These are phyloP conservation scores for Pelmatolapia mariae DNA, from an alignment of 2,113 vertebrate genomes.

Conservation along the genomic window DNA sequence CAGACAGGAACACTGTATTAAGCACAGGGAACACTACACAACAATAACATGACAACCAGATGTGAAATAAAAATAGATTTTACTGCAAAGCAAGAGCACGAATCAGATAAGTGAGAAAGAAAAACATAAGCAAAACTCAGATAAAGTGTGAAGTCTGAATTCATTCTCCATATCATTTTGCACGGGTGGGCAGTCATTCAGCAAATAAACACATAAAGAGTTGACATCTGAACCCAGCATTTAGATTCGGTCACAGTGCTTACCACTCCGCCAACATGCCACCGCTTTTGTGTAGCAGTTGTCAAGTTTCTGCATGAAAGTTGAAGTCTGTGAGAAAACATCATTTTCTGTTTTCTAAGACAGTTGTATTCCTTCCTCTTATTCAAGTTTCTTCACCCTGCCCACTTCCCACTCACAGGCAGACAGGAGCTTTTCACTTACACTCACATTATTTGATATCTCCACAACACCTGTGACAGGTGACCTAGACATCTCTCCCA, in stretches of 20 bases:
- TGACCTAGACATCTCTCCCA: slow-evolving; percentile 33
- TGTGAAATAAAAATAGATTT: not conserved
- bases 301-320: not conserved
- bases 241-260: not conserved
- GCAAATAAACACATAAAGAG: not conserved
- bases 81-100: not conserved
- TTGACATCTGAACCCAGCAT: not conserved
- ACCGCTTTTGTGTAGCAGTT: not conserved
- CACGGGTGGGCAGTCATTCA: not conserved
- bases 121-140: not conserved
- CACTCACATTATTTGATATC: slow-evolving; percentile 6
- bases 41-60: not conserved
- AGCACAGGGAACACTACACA: not conserved
- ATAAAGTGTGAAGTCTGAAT: not conserved
- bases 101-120: not conserved
- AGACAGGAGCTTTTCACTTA: slow-evolving; percentile 8
- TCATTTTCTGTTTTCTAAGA: not conserved
- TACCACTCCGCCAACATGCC: not conserved
- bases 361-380: not conserved
- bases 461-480: slow-evolving; percentile 21
- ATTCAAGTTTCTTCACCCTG: not conserved
- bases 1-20: not conserved
- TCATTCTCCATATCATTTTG: not conserved
- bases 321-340: not conserved
- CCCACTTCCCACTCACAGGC: slow-evolving; percentile 14